phyloP scores from a whole-genome alignment of 2,113 vertebrate genomes.

The Melanerpes aurifrons region DNA sequence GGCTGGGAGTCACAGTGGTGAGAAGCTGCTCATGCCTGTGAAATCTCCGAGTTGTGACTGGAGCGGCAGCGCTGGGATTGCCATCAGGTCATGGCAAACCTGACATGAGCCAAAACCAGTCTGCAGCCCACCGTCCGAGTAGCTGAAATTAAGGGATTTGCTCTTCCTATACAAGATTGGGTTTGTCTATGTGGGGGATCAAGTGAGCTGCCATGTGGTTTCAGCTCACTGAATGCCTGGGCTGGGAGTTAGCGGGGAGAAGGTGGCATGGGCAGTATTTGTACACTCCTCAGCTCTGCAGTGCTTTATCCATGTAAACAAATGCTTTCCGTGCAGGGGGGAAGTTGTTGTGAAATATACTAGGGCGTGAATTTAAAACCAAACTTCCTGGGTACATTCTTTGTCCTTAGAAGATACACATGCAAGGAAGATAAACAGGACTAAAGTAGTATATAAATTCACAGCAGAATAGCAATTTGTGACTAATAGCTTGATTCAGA shows the following conservation, averaged over 20 bases:
- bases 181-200: fast-evolving
- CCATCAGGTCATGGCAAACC: not conserved
- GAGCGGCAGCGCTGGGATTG: fast-evolving
- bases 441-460: not conserved
- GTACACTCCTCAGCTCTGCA: not conserved
- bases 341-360: not conserved
- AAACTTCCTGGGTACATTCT: slow-evolving; percentile 31
- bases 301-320: slow-evolving; percentile 12
- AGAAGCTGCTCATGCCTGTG: fast-evolving
- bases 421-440: not conserved
- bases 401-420: not conserved
- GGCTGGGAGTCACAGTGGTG: fast-evolving
- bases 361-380: not conserved
- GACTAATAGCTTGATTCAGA: not conserved
- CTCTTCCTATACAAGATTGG: not conserved
- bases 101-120: not conserved
- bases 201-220: fast-evolving
- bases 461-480: not conserved
- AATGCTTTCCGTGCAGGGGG: not conserved
- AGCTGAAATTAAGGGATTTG: not conserved
- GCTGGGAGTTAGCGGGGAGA: not conserved
- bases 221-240: not conserved
- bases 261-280: not conserved
- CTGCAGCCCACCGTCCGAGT: not conserved
- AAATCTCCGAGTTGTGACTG: not conserved